Percentiles rank a stretch among this genome's conserved stretches.
These are phyloP conservation scores for Spicauda simplicius DNA, from an alignment of 2,888 invertebrate species.

Conservation along the genomic window DNA sequence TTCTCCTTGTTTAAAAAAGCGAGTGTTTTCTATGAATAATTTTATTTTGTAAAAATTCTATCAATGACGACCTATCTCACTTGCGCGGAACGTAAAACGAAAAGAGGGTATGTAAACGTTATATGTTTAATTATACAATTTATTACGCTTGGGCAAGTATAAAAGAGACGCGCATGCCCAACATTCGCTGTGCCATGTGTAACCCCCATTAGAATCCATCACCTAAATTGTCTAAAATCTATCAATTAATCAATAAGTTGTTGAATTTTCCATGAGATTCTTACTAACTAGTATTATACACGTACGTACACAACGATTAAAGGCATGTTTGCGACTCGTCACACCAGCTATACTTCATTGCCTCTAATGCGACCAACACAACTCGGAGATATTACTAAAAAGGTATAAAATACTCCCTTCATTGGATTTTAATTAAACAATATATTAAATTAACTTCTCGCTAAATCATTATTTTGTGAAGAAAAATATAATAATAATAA, in stretches of 20 bases:
- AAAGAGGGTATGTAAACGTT: too few species aligned
- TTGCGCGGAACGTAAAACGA: too few species aligned
- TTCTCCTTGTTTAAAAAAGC: too few species aligned
- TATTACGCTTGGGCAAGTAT: background rate
- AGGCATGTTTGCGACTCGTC: constrained; percentile 67
- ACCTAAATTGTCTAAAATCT: constrained; percentile 25
- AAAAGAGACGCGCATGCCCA: background rate
- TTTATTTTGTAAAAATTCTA: too few species aligned
- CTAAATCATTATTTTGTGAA: too few species aligned
- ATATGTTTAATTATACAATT: too few species aligned
- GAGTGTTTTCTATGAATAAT: too few species aligned
- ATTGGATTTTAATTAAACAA: too few species aligned
- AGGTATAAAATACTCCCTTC: background rate
- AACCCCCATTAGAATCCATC: constrained; percentile 18
- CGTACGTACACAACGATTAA: constrained; percentile 64
- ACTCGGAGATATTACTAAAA: background rate
- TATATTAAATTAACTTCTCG: too few species aligned
- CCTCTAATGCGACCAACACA: constrained; percentile 12
- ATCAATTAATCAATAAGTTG: constrained; percentile 23
- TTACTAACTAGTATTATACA: constrained; percentile 62
- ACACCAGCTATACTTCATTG: constrained; percentile 15
- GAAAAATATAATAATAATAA: too few species aligned
- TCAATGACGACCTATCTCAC: too few species aligned
- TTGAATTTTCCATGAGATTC: constrained; percentile 57
- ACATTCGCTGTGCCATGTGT: background rate